Conservation (phyloP, 2,888 invertebrate genomes). For the Gortyna flavago region DNA sequence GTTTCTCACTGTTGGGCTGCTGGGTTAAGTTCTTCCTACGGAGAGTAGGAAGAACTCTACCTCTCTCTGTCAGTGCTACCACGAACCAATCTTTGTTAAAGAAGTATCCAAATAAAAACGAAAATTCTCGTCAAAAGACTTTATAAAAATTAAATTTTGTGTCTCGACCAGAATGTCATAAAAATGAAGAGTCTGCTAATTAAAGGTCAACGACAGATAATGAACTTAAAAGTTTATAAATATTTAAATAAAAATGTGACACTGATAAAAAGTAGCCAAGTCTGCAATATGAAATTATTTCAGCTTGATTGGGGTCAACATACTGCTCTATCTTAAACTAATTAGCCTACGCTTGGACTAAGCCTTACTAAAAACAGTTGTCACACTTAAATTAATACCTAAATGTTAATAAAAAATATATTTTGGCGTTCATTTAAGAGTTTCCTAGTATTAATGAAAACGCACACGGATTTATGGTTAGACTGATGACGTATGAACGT, state of each 20-base stretch:
- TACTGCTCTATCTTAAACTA: neutral
- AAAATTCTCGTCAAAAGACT: neutral
- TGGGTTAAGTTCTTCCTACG: fast-evolving
- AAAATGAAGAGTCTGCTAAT: slow-evolving; percentile 39
- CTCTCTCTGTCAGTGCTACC: neutral
- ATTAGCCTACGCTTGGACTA: neutral
- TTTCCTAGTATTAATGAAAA: neutral
- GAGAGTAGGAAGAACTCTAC: no score
- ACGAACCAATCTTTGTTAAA: neutral
- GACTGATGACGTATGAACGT: neutral
- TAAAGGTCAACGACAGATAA: slow-evolving; percentile 51
- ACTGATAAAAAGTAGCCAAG: slow-evolving; percentile 20
- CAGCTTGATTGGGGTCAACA: slow-evolving; percentile 11
- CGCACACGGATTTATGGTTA: neutral
- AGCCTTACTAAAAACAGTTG: neutral
- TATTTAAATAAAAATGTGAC: slow-evolving; percentile 14
- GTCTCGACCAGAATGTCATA: neutral
- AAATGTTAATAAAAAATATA: neutral
- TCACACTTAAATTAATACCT: neutral
- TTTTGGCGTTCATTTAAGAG: neutral
- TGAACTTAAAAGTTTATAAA: slow-evolving; percentile 45
- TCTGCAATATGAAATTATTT: neutral
- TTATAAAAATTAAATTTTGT: neutral
- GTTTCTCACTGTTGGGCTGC: no score
- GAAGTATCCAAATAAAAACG: neutral